Evolutionary conservation across 2,113 vertebrate genomes (phyloP), one percentile per base, ranked within the genome.

Genomic region (Anthoscopus minutus): DNA sequence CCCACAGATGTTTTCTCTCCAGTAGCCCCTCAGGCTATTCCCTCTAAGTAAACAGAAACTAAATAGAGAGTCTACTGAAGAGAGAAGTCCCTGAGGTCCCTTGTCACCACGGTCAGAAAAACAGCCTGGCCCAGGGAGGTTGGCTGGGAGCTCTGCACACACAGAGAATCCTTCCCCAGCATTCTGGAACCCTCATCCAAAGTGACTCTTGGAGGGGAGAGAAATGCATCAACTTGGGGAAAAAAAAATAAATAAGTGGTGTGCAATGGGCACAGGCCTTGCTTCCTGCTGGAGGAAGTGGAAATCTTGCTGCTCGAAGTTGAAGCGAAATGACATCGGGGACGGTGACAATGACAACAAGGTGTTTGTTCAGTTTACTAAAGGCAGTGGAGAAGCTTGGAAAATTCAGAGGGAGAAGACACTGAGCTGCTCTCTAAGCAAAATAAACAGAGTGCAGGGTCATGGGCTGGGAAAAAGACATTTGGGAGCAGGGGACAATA

Each of bases 11-110:
- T 98, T 98, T 98, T 98, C 97, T 97, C 98, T 98, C 97, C 96
- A 87, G 97, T 97, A 98, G 97, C 98, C 97, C 96, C 93, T 93
- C 87, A 69, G 94, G 98, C 97, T 91, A 96, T 98, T 97, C 98
- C 98, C 97, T 97, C 97, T 98, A 98, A 98, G 98, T 98, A 98
- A 98, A 98, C 98, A 98, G 98, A 98, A 97, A 97, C 98, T 96
- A 97, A 98, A 98, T 94, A 96, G 98, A 97, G 95, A 94, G 84
- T 70, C 92, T 56, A 54, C 94, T 54, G 91, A 78, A 96, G 95
- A 94, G 96, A 91, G 94, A 94, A 71, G 93, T 95, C 96, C 97
- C 97, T 35, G 81, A 96, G 95, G 96, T 95, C 97, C 93, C 71
- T 94, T 94, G 85, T 96, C 95, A 89, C 93, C 33, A 57, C 35